Base-by-base conservation (phyloP, 1,140 invertebrate species). In the Rhyzopertha dominica region DNA sequence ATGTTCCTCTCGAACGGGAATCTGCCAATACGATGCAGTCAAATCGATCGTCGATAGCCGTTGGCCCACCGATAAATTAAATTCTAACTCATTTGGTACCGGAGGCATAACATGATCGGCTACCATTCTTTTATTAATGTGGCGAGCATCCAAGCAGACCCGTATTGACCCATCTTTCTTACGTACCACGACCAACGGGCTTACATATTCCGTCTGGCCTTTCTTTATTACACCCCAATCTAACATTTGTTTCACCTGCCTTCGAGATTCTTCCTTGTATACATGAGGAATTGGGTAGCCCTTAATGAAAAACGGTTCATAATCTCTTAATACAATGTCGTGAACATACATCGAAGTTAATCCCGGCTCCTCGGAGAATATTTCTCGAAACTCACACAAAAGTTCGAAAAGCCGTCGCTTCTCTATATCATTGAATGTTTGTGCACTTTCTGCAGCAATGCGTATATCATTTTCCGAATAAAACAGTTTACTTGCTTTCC, bases 11-110 rank as follows among this genome's bases (percentile, higher is more conserved):
- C 24, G 22, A 16, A 41, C 30, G n/a, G 38, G 38, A 10, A 41
- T n/a, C n/a, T 41, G 38, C 26, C 38, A 41, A 41, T 41, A 41
- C n/a, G 23, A 29, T 8, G 38, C 38, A 3, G 38, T 41, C 26
- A 41, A 32, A 41, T 41, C 38, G 10, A 36, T 10, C 9, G 38
- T 41, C n/a, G 23, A 16, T n/a, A 41, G 30, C 13, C 10, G 14
- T 19, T 29, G 23, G n/a, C 38, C 38, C 5, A 17, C 9, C 10
- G 35, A 38, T 22, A 38, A 38, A 22, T 38, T 7, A 38, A 38
- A 38, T 16, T 22, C n/a, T 14, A 35, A 12, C 10, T 37, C 29
- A 26, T 26, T 17, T 31, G 38, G 7, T 9, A 8, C n/a, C 30
- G 38, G 38, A 7, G 38, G 38, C 7, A 41, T 12, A 9, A 41